Percentiles rank a stretch among this genome's conserved stretches.
These are phyloP conservation scores for Epizoanthus fatuus DNA, from an alignment of 92 coral and sea anemone species.

Conservation along the genomic window DNA sequence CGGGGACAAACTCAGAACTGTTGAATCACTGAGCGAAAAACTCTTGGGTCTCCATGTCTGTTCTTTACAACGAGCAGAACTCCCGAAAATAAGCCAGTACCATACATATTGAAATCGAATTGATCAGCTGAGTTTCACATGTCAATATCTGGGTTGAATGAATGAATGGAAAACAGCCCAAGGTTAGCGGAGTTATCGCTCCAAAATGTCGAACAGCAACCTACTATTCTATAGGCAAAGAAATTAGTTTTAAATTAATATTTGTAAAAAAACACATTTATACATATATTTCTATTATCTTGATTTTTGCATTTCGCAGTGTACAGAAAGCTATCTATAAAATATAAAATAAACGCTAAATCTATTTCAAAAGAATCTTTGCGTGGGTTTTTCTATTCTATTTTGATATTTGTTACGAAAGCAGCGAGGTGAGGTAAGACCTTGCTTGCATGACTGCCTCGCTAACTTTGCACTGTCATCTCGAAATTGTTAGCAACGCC, in stretches of 20 bases:
- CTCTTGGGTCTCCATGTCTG: slow-evolving; percentile 25
- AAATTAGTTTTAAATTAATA: slow-evolving; percentile 21
- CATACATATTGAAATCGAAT: slow-evolving; percentile 34
- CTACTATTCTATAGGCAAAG: background rate
- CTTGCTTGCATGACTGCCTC: slow-evolving; percentile 27
- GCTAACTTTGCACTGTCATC: background rate
- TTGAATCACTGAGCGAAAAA: slow-evolving; percentile 18
- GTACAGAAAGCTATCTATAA: slow-evolving; percentile 39
- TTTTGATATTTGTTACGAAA: slow-evolving; percentile 24
- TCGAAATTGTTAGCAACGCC: background rate
- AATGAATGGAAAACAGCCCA: slow-evolving; percentile 40
- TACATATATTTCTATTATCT: slow-evolving; percentile 4
- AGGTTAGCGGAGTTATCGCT: background rate
- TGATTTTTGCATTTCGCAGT: slow-evolving; percentile 28
- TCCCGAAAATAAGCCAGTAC: slow-evolving; percentile 5
- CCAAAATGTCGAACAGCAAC: background rate
- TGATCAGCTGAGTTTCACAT: slow-evolving; percentile 37
- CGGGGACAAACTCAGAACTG: slow-evolving; percentile 35
- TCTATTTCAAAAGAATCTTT: slow-evolving; percentile 32
- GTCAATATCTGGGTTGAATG: slow-evolving; percentile 32
- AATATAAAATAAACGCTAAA: slow-evolving; percentile 17
- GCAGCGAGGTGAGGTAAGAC: background rate
- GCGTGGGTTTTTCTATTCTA: slow-evolving; percentile 22
- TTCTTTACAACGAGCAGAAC: slow-evolving; percentile 33
- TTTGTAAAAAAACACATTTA: slow-evolving; percentile 26